Percentiles rank a stretch among this genome's conserved stretches.
Conservation (phyloP, 2,888 invertebrate species). For the Timema podura region DNA sequence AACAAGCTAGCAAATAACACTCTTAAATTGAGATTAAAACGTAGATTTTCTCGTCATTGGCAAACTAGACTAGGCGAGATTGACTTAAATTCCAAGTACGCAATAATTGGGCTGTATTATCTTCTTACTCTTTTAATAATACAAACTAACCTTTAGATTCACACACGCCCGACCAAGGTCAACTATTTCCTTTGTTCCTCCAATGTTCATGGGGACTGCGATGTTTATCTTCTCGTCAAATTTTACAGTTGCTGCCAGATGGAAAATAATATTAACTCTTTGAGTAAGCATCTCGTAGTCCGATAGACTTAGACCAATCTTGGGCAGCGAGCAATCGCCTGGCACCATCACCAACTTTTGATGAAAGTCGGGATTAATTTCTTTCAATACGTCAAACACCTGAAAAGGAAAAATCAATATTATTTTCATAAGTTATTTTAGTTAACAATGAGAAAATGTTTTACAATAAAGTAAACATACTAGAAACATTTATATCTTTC, state of each 20-base stretch:
- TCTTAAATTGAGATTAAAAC: too few species aligned
- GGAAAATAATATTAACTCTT: background rate
- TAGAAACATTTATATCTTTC: too few species aligned
- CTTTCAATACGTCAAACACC: conserved; percentile 10
- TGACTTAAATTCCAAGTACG: too few species aligned
- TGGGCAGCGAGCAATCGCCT: background rate
- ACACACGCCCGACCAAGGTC: background rate
- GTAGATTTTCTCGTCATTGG: too few species aligned
- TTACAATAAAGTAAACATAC: too few species aligned
- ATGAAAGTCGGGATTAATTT: background rate
- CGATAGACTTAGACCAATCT: background rate
- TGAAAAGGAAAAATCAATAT: background rate
- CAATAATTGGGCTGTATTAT: too few species aligned
- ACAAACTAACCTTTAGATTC: background rate
- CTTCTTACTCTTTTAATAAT: too few species aligned
- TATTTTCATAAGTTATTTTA: too few species aligned
- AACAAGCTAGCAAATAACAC: too few species aligned
- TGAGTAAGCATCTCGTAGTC: background rate
- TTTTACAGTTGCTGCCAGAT: conserved; percentile 4
- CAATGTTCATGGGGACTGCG: background rate
- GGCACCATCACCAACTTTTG: conserved; percentile 2
- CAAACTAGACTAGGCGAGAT: too few species aligned
- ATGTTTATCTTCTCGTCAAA: conserved; percentile 4
- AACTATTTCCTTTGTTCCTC: background rate
- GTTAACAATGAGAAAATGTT: too few species aligned